Conservation (phyloP, 2,113 vertebrate species). For the Lophochroa leadbeateri region DNA sequence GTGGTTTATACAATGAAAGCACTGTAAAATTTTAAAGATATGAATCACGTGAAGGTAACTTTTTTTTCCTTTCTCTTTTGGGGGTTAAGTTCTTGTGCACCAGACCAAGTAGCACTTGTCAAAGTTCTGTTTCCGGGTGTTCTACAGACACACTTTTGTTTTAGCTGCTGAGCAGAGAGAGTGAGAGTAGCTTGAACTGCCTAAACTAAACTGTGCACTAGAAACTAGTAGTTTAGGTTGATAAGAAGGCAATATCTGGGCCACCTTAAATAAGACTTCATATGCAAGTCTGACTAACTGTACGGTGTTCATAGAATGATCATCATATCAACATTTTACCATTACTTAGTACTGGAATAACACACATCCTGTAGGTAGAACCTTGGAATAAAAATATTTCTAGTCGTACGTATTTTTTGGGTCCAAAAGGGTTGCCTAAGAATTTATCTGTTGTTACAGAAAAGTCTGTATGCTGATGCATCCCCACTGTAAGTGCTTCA, state of each 20-base stretch:
- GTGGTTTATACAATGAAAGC: constrained; percentile 80
- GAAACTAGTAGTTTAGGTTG: background rate
- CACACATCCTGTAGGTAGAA: background rate
- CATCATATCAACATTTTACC: background rate
- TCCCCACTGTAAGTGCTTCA: background rate
- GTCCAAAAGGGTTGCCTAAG: background rate
- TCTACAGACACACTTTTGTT: constrained; percentile 48
- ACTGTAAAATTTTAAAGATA: constrained; percentile 86
- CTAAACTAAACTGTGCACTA: constrained; percentile 42
- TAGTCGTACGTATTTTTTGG: background rate
- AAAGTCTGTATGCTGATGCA: background rate
- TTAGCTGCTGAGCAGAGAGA: constrained; percentile 62
- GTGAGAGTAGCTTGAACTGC: constrained; percentile 62
- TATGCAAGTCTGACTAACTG: background rate
- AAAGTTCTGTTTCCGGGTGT: constrained; percentile 62
- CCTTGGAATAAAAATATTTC: background rate
- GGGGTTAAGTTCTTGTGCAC: constrained; percentile 58
- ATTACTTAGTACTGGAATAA: background rate
- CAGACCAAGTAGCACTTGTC: constrained; percentile 46
- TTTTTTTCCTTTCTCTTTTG: constrained; percentile 46
- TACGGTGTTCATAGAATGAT: background rate
- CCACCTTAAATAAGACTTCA: background rate
- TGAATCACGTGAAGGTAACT: constrained; percentile 76
- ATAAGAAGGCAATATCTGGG: background rate
- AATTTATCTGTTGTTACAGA: background rate